Evolutionary conservation across 2,797 vertebrate species (phyloP), one percentile per base, ranked within the genome.

Genomic region (Nyctibius grandis): DNA sequence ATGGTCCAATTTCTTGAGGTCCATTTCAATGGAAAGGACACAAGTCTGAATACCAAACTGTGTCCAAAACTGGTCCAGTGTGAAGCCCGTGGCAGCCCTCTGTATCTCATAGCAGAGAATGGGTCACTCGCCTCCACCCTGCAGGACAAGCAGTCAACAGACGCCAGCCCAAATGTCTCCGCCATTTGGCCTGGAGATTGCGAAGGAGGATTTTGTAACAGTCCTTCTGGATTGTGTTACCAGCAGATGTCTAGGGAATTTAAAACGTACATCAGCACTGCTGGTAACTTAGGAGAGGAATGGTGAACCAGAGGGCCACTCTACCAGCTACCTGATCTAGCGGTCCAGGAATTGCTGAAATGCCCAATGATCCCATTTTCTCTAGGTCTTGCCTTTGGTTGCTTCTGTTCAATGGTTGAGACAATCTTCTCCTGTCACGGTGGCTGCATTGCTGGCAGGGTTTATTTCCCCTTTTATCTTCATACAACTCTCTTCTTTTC

Each of bases 41-140:
- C 9, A 45, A 63, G 11, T n/a, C 18, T 51, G 59, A 59, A 50
- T 67, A 31, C 16, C 29, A 69, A 69, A 63, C 31, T 34, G 2
- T 21, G 18, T 18, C 38, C 5, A 4, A 54, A 63, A 23, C 6
- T 0, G 0, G 13, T 16, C 47, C 56, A 68, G 36, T 0, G 1
- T 25, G 33, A 75, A 83, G 16, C 12, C 22, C 0, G 0, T 26
- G 15, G 11, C 12, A 28, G 28, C 25, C 9, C 17, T 42, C 38
- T 5, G 4, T 9, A 20, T 53, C 64, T 53, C 25, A 20, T 6
- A 64, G 56, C n/a, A 89, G 51, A 36, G 23, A 57, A 11, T 14
- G 7, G 26, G 21, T 9, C 56, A 10, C 22, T 45, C 18, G 5
- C 9, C 56, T 76, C 18, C 64, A 76, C 9, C 13, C 8, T 2